These are phyloP conservation scores for Carduelis carduelis DNA, from an alignment of 2,797 vertebrate genomes.

Conservation along the genomic window DNA sequence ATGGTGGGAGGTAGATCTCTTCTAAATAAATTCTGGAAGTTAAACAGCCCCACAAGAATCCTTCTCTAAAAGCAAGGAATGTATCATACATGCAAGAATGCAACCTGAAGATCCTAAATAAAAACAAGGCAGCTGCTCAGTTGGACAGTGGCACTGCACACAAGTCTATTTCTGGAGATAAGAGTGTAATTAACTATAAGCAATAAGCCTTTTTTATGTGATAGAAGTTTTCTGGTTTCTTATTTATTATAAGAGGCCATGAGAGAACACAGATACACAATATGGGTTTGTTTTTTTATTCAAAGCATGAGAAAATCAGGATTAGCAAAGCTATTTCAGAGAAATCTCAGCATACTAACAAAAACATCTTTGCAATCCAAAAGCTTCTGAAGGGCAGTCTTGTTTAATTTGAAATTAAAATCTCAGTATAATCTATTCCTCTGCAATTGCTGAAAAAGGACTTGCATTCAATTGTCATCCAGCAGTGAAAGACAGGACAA, in stretches of 20 bases:
- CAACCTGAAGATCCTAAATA: not conserved
- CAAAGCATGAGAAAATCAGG: not conserved
- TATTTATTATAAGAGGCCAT: not conserved
- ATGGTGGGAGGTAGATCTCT: not conserved
- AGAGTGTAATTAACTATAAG: not conserved
- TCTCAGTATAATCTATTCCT: not conserved
- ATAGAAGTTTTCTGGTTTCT: not conserved
- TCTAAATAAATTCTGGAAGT: constrained; percentile 29
- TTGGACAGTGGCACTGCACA: not conserved
- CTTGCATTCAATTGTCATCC: not conserved
- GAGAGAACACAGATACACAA: not conserved
- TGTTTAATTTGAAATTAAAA: not conserved
- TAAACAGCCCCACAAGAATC: not conserved
- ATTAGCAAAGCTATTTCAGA: not conserved
- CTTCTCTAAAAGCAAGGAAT: not conserved
- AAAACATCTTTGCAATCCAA: not conserved
- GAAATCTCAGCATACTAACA: not conserved
- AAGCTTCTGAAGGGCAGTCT: not conserved
- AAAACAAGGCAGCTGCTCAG: not conserved
- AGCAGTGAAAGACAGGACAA: not conserved
- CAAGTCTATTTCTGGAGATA: not conserved
- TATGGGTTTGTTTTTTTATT: not conserved
- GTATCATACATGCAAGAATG: not conserved
- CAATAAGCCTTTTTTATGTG: not conserved
- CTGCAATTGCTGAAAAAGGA: not conserved